These are phyloP conservation scores for Ridgeia piscesae DNA, from an alignment of 1,140 invertebrate species.

Conservation along the genomic window DNA sequence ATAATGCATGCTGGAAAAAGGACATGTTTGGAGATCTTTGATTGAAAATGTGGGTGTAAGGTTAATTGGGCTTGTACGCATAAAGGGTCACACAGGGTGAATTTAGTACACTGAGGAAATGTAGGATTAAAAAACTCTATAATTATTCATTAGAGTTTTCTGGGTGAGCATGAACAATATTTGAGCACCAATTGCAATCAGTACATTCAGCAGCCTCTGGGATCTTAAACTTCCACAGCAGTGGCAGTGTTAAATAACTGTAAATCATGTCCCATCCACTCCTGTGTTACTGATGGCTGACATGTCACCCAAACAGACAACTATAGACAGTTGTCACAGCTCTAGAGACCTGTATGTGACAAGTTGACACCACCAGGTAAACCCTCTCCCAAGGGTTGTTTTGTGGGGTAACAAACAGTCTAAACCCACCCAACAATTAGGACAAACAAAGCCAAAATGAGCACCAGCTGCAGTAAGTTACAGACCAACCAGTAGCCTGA, in stretches of 20 bases:
- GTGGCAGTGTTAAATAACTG: not conserved
- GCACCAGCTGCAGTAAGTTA: not conserved
- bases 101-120: not conserved
- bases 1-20: too few relatives aligned
- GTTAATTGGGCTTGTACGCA: too few relatives aligned
- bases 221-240: not conserved
- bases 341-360: not conserved
- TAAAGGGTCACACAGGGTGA: not conserved
- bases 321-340: not conserved
- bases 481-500: not conserved
- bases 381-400: too few relatives aligned
- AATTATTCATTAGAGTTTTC: not conserved
- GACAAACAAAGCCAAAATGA: not conserved
- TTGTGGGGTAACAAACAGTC: too few relatives aligned
- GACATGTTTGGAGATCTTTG: too few relatives aligned
- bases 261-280: not conserved
- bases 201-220: not conserved
- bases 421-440: not conserved
- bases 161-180: not conserved
- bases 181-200: not conserved
- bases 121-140: not conserved
- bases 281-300: not conserved
- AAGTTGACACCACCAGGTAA: too few relatives aligned
- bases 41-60: too few relatives aligned
- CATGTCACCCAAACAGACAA: not conserved